Evolutionary conservation across 2,888 invertebrate species (phyloP), one percentile per base, ranked within the genome.

Genomic region (Rapana venosa): DNA sequence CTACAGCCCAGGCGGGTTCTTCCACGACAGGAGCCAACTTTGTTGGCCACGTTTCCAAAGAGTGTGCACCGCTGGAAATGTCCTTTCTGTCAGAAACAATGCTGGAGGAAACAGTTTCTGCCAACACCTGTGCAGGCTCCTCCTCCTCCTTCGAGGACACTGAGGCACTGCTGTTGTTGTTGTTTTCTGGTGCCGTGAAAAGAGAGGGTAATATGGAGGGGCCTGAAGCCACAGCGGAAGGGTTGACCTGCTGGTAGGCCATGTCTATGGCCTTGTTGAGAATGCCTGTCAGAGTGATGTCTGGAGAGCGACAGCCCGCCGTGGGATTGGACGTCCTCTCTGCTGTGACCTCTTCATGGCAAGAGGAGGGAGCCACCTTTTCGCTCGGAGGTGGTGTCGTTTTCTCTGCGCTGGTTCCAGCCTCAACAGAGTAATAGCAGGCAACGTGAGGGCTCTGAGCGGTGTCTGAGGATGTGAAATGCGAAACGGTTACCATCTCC

Each of bases 271-370:
- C 77, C 35, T 20, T 79, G 20, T 79, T 32, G 15, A 79, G 77
- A 79, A 79, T 79, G 77, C 77, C 77, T 32, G 77, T 32, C 77
- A 79, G 32, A 4, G 77, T 79, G 77, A 15, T 32, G 77, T 79
- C 32, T 15, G 26, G 13, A 17, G 32, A 32, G 32, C 30, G 77
- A 15, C 32, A 5, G 0, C 20, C 77, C 20, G 32, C 5, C 15
- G 11, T 8, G 74, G 13, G 77, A 79, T 15, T 15, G 15, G 77
- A 30, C 32, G 20, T 79, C 32, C 77, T 74, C n/a, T 74, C n/a
- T 1, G 74, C 26, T 30, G 30, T n/a, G 4, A 1, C 30, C 8
- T 30, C 74, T 26, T 32, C 17, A 77, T 32, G 8, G 11, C 77
- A 4, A 77, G 8, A n/a, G n/a, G 13, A 2, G n/a, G 26, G n/a